Base-by-base conservation (phyloP, 2,797 vertebrate genomes). In the Macrochelys suwanniensis region DNA sequence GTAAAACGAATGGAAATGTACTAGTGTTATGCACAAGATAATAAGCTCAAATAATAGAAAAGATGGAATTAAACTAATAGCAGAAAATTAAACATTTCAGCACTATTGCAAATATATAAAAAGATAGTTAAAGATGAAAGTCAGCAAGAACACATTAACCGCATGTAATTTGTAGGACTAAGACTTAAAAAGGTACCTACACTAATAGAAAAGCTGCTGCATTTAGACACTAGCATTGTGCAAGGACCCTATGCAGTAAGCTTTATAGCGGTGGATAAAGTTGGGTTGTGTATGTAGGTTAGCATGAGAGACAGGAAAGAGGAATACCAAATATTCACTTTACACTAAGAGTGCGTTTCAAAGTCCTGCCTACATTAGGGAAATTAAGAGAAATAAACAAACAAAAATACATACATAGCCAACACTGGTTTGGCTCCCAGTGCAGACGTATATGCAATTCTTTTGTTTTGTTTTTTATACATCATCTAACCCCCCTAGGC, bases 1-100 rank as follows among this genome's bases (percentile, higher is more conserved):
- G 86, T 77, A 95, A 97, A 97, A 96, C 94, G 92, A 97, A 96
- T 96, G 93, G 93, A 97, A 97, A 97, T 94, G 93, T 97, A 97
- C 95, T 89, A 95, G 95, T 92, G 90, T 84, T 94, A 37, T 94
- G 92, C 89, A 95, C 90, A 92, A 31, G 50, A 84, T 95, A 88
- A 94, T 95, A 88, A 42, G 88, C 78, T 88, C 91, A 91, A 11
- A 1, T 56, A 96, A 89, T 54, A 83, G 74, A 78, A 87, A 45
- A 53, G 28, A 49, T n/a, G 49, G 56, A 45, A 88, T 88, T 80
- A 87, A 21, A 89, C 19, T 68, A 68, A 19, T 31, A 49, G 82
- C 42, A 84, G 53, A 1, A 6, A 47, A 47, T 25, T 76, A 76
- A 76, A 47, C 89, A 47, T 51, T 80, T 92, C 21, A 74, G 54